These are phyloP conservation scores for Periphyllus acericola DNA, from an alignment of 2,888 invertebrate species.

Conservation along the genomic window DNA sequence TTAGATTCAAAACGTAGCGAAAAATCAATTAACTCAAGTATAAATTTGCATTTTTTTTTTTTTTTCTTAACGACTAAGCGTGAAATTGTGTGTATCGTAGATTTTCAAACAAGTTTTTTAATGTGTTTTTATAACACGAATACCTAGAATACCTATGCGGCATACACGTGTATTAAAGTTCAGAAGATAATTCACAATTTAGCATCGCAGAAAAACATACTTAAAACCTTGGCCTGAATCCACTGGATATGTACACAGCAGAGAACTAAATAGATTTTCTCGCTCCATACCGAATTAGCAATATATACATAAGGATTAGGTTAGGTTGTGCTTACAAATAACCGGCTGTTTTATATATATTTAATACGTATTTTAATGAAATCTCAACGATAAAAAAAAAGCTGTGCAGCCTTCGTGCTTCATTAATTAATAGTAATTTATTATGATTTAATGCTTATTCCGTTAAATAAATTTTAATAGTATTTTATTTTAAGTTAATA, in stretches of 20 bases:
- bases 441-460: slow-evolving; percentile 1
- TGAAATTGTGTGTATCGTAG: not conserved
- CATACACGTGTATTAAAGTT: slow-evolving; percentile 4
- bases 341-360: not conserved
- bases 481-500: not conserved
- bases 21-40: slow-evolving; percentile 11
- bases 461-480: not conserved
- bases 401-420: not conserved
- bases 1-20: not conserved
- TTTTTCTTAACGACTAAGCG: not conserved
- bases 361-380: not conserved
- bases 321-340: not conserved
- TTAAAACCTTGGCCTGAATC: slow-evolving; percentile 29
- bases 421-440: not conserved
- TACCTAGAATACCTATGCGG: not conserved
- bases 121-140: not conserved
- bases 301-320: not conserved
- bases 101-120: slow-evolving; percentile 34
- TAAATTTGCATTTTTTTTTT: not conserved
- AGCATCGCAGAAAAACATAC: not conserved
- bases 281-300: not conserved
- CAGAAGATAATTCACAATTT: not conserved
- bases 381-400: not conserved
- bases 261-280: not conserved
- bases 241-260: not conserved